Evolutionary conservation across 2,888 invertebrate species (phyloP), one percentile per base, ranked within the genome.

Genomic region (Idaea dimidiata): DNA sequence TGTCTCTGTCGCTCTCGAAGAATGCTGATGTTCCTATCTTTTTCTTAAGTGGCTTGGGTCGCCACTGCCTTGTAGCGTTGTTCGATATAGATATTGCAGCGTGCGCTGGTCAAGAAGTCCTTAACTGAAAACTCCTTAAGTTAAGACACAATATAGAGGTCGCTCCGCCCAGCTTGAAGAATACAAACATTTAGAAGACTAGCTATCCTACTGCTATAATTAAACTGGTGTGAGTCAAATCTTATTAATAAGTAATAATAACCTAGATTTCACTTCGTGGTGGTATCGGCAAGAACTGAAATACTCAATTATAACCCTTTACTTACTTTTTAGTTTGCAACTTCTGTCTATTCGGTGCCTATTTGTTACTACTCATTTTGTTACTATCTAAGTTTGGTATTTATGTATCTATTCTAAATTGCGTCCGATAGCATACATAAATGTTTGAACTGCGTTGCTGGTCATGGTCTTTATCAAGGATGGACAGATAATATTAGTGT

Each of bases 1-100:
- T 67, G 69, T 73, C 75, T 89, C 86, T 84, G 84, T 78, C 72
- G 89, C 84, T 74, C 84, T 79, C 89, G 73, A 62, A 59, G 70
- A 70, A 60, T 57, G 55, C 61, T 55, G 64, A 64, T 73, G 71
- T 66, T 67, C 69, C 72, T 69, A 54, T 75, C 71, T 68, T 72
- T 66, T 63, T 74, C 67, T 63, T 53, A 57, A 58, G 66, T 63
- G 62, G 66, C 66, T 63, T 63, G 71, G 68, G 66, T 72, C 71
- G 63, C 58, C 59, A 67, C 62, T 31, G 54, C 17, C 59, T 54
- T 62, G 57, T 43, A 43, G 17, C 61, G 33, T 61, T 43, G 59
- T 65, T 55, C 54, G 17, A 57, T 43, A 43, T 43, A 43, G 10
- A 43, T 43, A 43, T 10, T 43, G 43, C 43, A 43, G 10, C 43